Base-by-base conservation (phyloP, 2,888 invertebrate genomes). In the Biston stratarius region DNA sequence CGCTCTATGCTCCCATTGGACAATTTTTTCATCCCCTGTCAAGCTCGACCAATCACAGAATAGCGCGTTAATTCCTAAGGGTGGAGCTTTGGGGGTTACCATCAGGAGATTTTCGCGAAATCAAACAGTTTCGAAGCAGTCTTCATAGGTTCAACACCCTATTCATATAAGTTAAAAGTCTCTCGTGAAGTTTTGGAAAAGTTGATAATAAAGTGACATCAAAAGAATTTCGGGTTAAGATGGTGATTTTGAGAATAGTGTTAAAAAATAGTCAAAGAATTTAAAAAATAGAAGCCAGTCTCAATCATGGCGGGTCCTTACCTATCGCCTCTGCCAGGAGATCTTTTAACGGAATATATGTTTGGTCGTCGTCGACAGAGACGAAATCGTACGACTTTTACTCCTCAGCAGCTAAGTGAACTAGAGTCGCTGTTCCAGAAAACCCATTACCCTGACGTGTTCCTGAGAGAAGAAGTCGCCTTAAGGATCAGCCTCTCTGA, bases 381-480 rank as follows among this genome's bases (percentile, higher is more conserved):
- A 69, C 95, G 98, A 70, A 98, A 98, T 89, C 95, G 99, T 42
- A 99, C 99, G 9, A 99, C 98, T 0, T 99, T 99, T 87, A 98
- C 98, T 38, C 98, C 98, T 0, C 98, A 98, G 86, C 99, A 99
- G 90, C 94, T 99, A 56, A 97, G 97, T 83, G 98, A 98, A 83
- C 89, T 99, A 80, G 99, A 99, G 86, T 96, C 97, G 0, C 94
- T 99, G 33, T 99, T 99, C 89, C 98, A 98, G 88, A 98, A 98
- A 90, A 99, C 98, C 0, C 98, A 98, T 83, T 99, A 99, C 87
- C 99, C 98, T 7, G 98, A 98, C 83, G 98, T 98, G 33, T 96
- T 96, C 81, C 90, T 97, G 64, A 95, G 98, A 77, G 99, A 99
- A 87, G 98, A 98, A 91, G 97, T 98, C 9, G 99, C 99, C 0